Percentiles rank a stretch among this genome's conserved stretches.
Conservation (phyloP, 92 coral and sea anemone species). For the Hydrozoanthus gracilis region DNA sequence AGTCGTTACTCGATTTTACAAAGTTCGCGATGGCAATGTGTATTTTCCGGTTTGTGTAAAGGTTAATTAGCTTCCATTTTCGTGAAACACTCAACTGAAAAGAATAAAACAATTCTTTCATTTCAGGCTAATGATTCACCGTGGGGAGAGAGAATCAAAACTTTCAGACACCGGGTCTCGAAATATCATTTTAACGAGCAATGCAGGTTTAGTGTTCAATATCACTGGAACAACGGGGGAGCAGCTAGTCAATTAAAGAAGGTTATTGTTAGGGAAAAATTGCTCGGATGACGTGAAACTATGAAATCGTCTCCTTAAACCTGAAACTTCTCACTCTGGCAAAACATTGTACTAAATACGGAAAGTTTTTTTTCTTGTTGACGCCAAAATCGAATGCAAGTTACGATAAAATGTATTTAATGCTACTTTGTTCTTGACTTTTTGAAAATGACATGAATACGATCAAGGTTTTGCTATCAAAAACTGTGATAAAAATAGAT, state of each 20-base stretch:
- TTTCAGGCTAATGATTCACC: slow-evolving; percentile 23
- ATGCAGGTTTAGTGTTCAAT: slow-evolving; percentile 27
- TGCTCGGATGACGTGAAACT: not conserved
- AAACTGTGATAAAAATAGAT: slow-evolving; percentile 38
- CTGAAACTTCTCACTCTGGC: not conserved
- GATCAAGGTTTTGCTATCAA: slow-evolving; percentile 21
- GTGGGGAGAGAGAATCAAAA: slow-evolving; percentile 11
- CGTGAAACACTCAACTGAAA: not conserved
- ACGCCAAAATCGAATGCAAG: not conserved
- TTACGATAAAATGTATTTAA: not conserved
- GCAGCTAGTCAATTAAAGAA: not conserved
- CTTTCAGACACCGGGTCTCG: slow-evolving; percentile 18
- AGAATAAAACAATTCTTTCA: not conserved
- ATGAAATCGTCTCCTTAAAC: not conserved
- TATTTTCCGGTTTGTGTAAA: slow-evolving; percentile 25
- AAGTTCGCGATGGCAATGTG: not conserved
- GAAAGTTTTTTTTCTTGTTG: not conserved
- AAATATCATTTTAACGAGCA: slow-evolving; percentile 34
- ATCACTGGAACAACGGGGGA: slow-evolving; percentile 7
- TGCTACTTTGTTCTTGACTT: slow-evolving; percentile 4
- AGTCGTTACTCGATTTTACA: not conserved
- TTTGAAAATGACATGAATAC: slow-evolving; percentile 32
- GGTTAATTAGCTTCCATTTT: slow-evolving; percentile 27
- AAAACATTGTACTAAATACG: not conserved
- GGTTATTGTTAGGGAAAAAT: slow-evolving; percentile 1